phyloP scores from a whole-genome alignment of 2,797 vertebrate species.

The Dryobates pubescens region DNA sequence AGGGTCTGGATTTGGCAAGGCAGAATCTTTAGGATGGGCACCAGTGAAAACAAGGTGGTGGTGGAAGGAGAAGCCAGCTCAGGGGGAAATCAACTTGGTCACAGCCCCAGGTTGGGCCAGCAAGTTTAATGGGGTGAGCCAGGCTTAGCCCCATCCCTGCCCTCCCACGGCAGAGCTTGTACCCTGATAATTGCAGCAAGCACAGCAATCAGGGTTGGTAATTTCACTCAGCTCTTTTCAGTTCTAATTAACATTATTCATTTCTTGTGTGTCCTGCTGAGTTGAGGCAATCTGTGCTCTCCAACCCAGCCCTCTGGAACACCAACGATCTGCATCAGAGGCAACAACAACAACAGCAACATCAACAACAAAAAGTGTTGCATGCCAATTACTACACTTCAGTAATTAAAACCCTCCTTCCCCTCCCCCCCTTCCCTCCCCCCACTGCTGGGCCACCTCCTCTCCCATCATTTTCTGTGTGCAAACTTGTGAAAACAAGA shows the following conservation, averaged over 20 bases:
- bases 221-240: constrained; percentile 63
- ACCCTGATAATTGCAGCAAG: constrained; percentile 47
- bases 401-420: constrained; percentile 50
- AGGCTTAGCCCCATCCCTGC: background rate
- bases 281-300: constrained; percentile 68
- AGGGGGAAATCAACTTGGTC: background rate
- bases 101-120: background rate
- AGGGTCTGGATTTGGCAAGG: background rate
- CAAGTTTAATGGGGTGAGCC: background rate
- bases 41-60: background rate
- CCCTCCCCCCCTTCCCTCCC: background rate
- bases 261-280: constrained; percentile 70
- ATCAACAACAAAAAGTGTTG: constrained; percentile 32
- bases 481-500: background rate
- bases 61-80: background rate
- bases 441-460: background rate
- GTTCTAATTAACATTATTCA: constrained; percentile 74
- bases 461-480: background rate
- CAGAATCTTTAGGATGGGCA: background rate
- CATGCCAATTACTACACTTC: constrained; percentile 33
- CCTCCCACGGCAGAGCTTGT: background rate
- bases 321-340: constrained; percentile 52
- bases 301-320: constrained; percentile 51
- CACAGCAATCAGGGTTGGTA: constrained; percentile 52
- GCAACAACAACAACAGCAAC: constrained; percentile 25